Conservation (phyloP, 2,888 invertebrate species). For the Drosophila lacicola region DNA sequence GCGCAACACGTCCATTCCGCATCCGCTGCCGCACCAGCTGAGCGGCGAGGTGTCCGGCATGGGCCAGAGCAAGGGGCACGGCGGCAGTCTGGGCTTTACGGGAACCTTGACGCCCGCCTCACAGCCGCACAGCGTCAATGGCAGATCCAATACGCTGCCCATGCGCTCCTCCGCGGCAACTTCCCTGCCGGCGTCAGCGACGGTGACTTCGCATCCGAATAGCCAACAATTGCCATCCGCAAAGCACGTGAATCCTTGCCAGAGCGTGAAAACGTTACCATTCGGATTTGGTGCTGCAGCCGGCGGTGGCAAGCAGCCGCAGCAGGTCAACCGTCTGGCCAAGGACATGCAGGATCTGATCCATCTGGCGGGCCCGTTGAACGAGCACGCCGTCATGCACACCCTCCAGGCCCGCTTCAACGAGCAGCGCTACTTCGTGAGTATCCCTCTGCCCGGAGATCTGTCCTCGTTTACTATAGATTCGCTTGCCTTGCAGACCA, state of each 20-base stretch:
- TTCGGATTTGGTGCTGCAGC: conserved; percentile 68
- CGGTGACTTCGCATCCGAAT: conserved; percentile 27
- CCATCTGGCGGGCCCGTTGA: conserved; percentile 95
- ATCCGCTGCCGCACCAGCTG: conserved; percentile 85
- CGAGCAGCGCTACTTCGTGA: conserved; percentile 94
- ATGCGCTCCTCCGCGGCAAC: conserved; percentile 60
- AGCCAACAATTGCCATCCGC: conserved; percentile 66
- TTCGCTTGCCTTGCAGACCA: conserved; percentile 89
- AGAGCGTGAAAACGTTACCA: conserved; percentile 80
- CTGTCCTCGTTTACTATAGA: conserved; percentile 14
- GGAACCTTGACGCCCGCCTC: conserved; percentile 51
- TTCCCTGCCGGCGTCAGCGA: conserved; percentile 35
- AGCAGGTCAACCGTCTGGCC: conserved; percentile 44
- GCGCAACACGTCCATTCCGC: conserved; percentile 85
- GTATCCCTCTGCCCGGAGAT: conserved; percentile 80
- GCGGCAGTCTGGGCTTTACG: conserved; percentile 15
- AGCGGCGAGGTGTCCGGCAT: conserved; percentile 66
- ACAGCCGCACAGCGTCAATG: conserved; percentile 48
- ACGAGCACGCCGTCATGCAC: conserved; percentile 96
- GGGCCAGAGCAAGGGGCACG: conserved; percentile 51
- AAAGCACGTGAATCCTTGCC: conserved; percentile 82
- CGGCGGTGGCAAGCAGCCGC: conserved; percentile 25
- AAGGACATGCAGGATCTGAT: conserved; percentile 93
- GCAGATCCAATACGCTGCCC: conserved; percentile 59
- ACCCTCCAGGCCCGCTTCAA: conserved; percentile 95